phyloP scores from a whole-genome alignment of 2,113 vertebrate species.

The Hirundichthys speculiger region DNA sequence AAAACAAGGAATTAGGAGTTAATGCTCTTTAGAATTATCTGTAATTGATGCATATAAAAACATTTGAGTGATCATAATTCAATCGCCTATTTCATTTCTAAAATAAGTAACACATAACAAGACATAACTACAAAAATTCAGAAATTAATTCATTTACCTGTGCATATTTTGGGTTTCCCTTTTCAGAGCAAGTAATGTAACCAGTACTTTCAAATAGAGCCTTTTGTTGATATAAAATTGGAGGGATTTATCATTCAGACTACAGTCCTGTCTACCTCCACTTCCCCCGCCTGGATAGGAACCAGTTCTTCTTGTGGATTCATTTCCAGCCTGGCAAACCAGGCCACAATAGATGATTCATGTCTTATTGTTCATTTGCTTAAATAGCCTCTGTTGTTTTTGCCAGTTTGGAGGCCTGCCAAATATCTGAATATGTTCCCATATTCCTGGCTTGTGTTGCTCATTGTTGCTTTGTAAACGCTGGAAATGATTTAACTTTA shows the following conservation, averaged over 20 bases:
- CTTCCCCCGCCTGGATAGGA: conserved; percentile 25
- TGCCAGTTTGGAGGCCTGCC: conserved; percentile 57
- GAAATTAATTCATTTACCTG: no score
- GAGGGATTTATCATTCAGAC: conserved; percentile 25
- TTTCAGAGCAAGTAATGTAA: background rate
- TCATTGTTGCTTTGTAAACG: conserved; percentile 41
- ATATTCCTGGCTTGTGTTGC: conserved; percentile 37
- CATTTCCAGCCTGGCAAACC: conserved; percentile 34
- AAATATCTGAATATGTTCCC: conserved; percentile 51
- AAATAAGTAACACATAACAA: no score
- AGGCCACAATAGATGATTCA: conserved; percentile 73
- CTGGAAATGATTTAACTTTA: conserved; percentile 16
- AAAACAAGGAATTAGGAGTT: background rate
- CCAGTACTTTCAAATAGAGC: background rate
- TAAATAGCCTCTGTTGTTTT: conserved; percentile 60
- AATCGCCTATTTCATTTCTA: no score
- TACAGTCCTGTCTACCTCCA: conserved; percentile 14
- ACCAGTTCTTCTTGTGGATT: conserved; percentile 37
- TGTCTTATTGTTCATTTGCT: conserved; percentile 71
- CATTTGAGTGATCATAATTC: no score
- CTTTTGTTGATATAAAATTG: conserved; percentile 3
- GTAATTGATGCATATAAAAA: no score
- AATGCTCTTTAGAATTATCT: no score
- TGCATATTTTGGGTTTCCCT: background rate
- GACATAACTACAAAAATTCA: no score